Conservation (phyloP, 2,113 vertebrate species). For the Pogona vitticeps region DNA sequence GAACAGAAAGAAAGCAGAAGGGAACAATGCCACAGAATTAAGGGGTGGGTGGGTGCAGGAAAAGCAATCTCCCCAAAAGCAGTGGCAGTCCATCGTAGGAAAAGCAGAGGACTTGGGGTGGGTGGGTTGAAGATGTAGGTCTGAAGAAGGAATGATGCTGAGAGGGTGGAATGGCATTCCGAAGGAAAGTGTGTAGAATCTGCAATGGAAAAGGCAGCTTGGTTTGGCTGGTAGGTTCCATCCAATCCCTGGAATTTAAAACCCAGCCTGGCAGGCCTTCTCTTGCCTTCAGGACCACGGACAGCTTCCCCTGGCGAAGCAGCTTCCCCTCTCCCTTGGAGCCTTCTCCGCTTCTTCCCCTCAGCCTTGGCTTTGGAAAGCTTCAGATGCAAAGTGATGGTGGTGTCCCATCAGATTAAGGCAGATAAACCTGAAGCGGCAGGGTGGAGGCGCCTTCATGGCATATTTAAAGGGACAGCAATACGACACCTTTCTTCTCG, state of each 20-base stretch:
- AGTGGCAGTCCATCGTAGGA: background rate
- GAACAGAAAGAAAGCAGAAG: background rate
- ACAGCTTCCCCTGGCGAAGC: background rate
- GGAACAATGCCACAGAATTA: background rate
- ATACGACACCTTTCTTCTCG: background rate
- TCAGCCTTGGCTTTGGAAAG: background rate
- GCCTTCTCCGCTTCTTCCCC: background rate
- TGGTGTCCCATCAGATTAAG: slow-evolving; percentile 51
- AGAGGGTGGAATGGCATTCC: too few relatives aligned
- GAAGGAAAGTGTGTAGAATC: too few relatives aligned
- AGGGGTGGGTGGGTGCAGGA: too few relatives aligned
- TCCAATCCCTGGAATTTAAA: background rate
- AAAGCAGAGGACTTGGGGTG: background rate
- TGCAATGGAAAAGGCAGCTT: background rate
- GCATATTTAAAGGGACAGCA: slow-evolving; percentile 30
- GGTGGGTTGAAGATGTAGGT: background rate
- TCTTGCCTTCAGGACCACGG: background rate
- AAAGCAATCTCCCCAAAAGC: background rate
- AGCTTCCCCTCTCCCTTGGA: background rate
- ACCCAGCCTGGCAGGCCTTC: background rate
- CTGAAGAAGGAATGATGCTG: background rate
- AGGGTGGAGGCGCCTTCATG: slow-evolving; percentile 45
- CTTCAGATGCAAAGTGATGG: background rate
- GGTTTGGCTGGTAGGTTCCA: background rate
- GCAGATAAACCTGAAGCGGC: slow-evolving; percentile 35